phyloP scores from a whole-genome alignment of 2,113 vertebrate genomes.

The Scomber japonicus region DNA sequence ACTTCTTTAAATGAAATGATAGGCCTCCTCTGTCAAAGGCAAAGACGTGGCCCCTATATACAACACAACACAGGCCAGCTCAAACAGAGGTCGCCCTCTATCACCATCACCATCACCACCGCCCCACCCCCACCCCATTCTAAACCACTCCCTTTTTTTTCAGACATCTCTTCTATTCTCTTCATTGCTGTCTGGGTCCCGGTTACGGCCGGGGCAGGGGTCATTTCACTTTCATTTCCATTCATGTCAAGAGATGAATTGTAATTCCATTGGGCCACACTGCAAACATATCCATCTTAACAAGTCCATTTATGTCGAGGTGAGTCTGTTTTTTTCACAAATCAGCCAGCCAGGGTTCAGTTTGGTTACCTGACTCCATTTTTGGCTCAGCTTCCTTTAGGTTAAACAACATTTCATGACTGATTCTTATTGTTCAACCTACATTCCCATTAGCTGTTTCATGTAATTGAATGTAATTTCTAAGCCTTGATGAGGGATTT shows the following conservation, averaged over 20 bases:
- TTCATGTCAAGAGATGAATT: conserved; percentile 63
- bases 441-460: neutral
- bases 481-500: neutral
- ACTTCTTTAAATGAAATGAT: conserved; percentile 54
- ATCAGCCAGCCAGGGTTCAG: conserved; percentile 17
- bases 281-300: conserved; percentile 37
- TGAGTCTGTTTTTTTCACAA: conserved; percentile 26
- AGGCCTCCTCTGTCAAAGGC: conserved; percentile 43
- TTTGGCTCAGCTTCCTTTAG: neutral
- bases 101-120: neutral
- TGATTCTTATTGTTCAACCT: neutral
- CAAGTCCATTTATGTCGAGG: conserved; percentile 36
- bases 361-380: neutral
- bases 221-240: conserved; percentile 60
- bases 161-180: conserved; percentile 45
- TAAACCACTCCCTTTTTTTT: conserved; percentile 5
- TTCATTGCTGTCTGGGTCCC: conserved; percentile 49
- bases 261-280: conserved; percentile 33
- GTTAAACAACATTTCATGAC: neutral
- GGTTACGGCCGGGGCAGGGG: conserved; percentile 37
- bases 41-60: neutral
- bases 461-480: conserved; percentile 1
- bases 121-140: neutral
- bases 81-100: conserved; percentile 56
- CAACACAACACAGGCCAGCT: conserved; percentile 19